Percentiles rank a stretch among this genome's conserved stretches.
phyloP scores from a whole-genome alignment of 2,888 invertebrate genomes.

The Pterobdella sp. region DNA sequence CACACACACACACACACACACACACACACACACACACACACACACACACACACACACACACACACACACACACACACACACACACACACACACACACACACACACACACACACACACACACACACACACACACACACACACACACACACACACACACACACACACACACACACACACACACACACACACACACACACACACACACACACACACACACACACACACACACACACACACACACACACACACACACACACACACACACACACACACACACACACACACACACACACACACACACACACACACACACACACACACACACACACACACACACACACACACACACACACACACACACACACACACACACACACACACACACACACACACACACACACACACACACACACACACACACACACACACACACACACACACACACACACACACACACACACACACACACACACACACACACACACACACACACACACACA shows the following conservation, averaged over 20 bases:
- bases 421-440: constrained; percentile 13
- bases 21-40: constrained; percentile 11
- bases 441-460: constrained; percentile 15
- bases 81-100: constrained; percentile 13
- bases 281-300: constrained; percentile 16
- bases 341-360: constrained; percentile 18
- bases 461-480: too few species aligned
- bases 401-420: constrained; percentile 19
- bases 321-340: constrained; percentile 10
- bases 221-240: constrained; percentile 1
- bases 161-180: background rate
- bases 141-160: constrained; percentile 15
- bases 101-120: constrained; percentile 16
- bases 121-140: constrained; percentile 17
- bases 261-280: constrained; percentile 6
- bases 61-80: constrained; percentile 17
- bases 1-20: constrained; percentile 17
- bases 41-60: constrained; percentile 10
- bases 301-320: constrained; percentile 13
- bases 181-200: constrained; percentile 1
- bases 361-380: constrained; percentile 12
- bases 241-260: constrained; percentile 1
- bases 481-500: too few species aligned
- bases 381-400: constrained; percentile 5
- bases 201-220: constrained; percentile 1